phyloP scores from a whole-genome alignment of 92 coral and sea anemone genomes.

The Montipora capitata region DNA sequence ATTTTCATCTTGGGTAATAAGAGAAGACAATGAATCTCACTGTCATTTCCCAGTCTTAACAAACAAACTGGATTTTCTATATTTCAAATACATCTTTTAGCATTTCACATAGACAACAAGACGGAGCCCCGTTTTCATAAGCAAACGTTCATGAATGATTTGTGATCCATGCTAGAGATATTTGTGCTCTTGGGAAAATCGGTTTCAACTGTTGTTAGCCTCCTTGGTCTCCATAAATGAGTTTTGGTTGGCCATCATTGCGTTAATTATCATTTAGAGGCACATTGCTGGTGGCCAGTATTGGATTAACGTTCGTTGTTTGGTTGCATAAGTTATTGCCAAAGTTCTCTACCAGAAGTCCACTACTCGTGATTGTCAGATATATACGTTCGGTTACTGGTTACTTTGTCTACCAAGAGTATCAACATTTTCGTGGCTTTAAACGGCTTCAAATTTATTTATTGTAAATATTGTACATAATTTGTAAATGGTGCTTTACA shows the following conservation, averaged over 20 bases:
- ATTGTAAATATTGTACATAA: slow-evolving; percentile 89
- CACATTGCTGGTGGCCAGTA: neutral
- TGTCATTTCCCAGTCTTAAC: too few species aligned
- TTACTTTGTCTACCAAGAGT: neutral
- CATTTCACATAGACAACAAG: neutral
- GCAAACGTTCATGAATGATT: neutral
- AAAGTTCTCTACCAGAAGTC: too few species aligned
- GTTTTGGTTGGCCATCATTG: neutral
- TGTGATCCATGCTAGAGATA: neutral
- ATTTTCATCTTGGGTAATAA: too few species aligned
- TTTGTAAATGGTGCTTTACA: slow-evolving; percentile 88
- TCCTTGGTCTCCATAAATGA: neutral
- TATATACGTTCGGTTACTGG: neutral
- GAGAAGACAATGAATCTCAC: too few species aligned
- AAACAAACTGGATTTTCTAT: too few species aligned
- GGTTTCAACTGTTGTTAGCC: neutral
- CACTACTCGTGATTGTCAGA: too few species aligned
- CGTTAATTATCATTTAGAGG: neutral
- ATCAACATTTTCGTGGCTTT: slow-evolving; percentile 47
- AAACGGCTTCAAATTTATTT: slow-evolving; percentile 67
- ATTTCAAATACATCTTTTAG: too few species aligned
- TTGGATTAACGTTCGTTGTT: neutral
- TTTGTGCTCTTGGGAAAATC: neutral
- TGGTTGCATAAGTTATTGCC: too few species aligned
- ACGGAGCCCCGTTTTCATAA: too few species aligned